Evolutionary conservation across 2,888 invertebrate species (phyloP).

Genomic region (Eueremaeus valkanovi): DNA sequence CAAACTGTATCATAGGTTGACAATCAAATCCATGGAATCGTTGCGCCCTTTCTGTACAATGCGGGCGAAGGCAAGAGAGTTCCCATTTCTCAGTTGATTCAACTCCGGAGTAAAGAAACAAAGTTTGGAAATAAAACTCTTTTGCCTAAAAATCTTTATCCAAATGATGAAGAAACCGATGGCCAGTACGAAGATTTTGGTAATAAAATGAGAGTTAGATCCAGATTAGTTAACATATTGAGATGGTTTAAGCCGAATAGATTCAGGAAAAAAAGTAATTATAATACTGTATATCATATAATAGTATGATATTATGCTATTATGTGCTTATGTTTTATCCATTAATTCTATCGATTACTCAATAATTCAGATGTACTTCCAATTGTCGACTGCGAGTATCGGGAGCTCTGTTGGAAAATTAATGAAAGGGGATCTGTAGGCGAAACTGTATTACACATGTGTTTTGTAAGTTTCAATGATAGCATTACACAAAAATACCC

Average conservation of each 20-base stretch:
- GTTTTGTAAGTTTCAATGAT: constrained; percentile 62
- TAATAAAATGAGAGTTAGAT: not conserved
- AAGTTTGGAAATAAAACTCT: not conserved
- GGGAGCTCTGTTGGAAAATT: constrained; percentile 86
- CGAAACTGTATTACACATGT: constrained; percentile 88
- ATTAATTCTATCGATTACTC: too few relatives aligned
- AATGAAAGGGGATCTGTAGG: constrained; percentile 92
- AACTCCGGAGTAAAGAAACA: constrained; percentile 74
- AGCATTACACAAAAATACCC: too few relatives aligned
- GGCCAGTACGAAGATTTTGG: not conserved
- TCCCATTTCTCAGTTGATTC: constrained; percentile 80
- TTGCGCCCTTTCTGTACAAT: constrained; percentile 88
- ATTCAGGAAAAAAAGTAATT: constrained; percentile 38
- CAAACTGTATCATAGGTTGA: too few relatives aligned
- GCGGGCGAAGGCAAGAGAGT: constrained; percentile 86
- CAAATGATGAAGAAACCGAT: not conserved
- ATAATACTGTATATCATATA: too few relatives aligned
- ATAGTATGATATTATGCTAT: too few relatives aligned
- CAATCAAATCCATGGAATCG: constrained; percentile 83
- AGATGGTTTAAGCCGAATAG: not conserved
- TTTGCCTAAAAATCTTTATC: not conserved
- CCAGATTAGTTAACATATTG: not conserved
- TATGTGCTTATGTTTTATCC: too few relatives aligned
- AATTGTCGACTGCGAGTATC: constrained; percentile 56
- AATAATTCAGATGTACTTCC: not conserved